Conservation (phyloP, 1,140 invertebrate genomes). For the Centruroides sculpturatus region DNA sequence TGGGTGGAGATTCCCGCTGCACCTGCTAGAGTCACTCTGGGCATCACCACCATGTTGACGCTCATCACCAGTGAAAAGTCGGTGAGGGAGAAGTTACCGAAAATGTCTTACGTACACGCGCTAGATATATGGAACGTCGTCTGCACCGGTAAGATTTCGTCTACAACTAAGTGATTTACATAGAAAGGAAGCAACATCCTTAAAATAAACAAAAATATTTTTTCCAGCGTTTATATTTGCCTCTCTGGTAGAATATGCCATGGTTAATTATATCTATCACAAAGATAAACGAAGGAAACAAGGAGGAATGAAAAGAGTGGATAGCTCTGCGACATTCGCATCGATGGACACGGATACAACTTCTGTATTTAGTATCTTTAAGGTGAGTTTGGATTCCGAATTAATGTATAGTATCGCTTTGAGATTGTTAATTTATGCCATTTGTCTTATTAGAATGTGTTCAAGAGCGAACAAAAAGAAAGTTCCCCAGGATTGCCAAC, state of each 20-base stretch:
- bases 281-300: slow-evolving; percentile 13
- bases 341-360: slow-evolving; percentile 4
- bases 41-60: slow-evolving; percentile 42
- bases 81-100: slow-evolving; percentile 35
- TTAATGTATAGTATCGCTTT: not conserved
- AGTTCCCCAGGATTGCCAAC: not conserved
- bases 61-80: slow-evolving; percentile 37
- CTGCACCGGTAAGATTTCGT: slow-evolving; percentile 37
- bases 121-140: slow-evolving; percentile 77
- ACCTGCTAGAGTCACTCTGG: slow-evolving; percentile 41
- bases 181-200: no score
- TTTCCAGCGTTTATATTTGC: slow-evolving; percentile 56
- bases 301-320: slow-evolving; percentile 5
- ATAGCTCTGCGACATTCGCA: slow-evolving; percentile 8
- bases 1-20: slow-evolving; percentile 44
- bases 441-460: not conserved
- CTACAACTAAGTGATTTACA: no score
- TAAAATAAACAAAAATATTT: no score
- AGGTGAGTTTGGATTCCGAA: not conserved
- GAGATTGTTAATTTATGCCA: no score
- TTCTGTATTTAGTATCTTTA: slow-evolving; percentile 7
- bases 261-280: slow-evolving; percentile 58
- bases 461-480: not conserved
- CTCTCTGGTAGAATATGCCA: slow-evolving; percentile 74
- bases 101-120: slow-evolving; percentile 69